These are phyloP conservation scores for Pristionchus arcanus DNA, from an alignment of 2,888 invertebrate genomes.

Conservation along the genomic window DNA sequence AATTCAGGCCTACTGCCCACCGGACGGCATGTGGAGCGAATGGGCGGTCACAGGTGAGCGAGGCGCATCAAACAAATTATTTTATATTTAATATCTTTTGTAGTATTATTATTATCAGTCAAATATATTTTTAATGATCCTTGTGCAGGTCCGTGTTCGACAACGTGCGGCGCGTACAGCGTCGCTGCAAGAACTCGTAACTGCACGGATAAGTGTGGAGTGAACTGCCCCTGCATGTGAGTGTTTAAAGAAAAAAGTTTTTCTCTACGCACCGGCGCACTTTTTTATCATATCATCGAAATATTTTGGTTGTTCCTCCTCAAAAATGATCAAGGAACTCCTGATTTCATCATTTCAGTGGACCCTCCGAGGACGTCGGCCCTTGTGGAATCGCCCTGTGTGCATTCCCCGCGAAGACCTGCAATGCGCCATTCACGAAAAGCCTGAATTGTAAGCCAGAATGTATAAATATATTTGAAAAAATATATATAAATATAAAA, in stretches of 20 bases:
- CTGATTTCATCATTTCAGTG: neutral
- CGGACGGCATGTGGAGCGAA: neutral
- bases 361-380: neutral
- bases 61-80: too few relatives aligned
- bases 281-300: too few relatives aligned
- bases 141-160: neutral
- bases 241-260: too few relatives aligned
- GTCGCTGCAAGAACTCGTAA: neutral
- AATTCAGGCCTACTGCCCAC: neutral
- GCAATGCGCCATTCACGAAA: neutral
- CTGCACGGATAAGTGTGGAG: neutral
- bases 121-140: too few relatives aligned
- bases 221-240: neutral
- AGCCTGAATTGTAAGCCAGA: neutral
- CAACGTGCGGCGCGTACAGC: neutral
- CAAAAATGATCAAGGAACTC: too few relatives aligned
- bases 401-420: neutral
- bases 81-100: too few relatives aligned
- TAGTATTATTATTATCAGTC: too few relatives aligned
- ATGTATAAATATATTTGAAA: too few relatives aligned
- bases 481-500: too few relatives aligned
- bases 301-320: too few relatives aligned
- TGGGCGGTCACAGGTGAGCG: neutral
- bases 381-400: neutral
- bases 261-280: too few relatives aligned